phyloP scores from a whole-genome alignment of 2,797 vertebrate species.

The Scolopax bukidnonensis region DNA sequence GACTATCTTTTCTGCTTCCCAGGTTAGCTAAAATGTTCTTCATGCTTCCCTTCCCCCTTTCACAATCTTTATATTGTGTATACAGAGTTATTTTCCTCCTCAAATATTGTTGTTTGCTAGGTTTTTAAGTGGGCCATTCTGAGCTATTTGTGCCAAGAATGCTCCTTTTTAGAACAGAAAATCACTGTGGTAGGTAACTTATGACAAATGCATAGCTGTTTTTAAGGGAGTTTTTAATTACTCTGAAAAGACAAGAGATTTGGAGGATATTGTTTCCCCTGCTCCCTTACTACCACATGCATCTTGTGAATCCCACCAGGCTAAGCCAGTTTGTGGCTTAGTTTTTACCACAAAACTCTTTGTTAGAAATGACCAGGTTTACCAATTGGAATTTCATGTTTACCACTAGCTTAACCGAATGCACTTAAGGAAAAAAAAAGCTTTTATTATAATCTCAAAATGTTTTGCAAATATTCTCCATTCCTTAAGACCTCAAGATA shows the following conservation, averaged over 20 bases:
- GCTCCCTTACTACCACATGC: fast-evolving
- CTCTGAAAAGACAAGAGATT: background rate
- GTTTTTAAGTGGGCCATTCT: background rate
- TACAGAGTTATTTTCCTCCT: background rate
- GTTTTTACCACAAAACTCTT: background rate
- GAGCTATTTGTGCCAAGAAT: background rate
- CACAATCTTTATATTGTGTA: background rate
- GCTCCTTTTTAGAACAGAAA: background rate
- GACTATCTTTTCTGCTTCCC: background rate
- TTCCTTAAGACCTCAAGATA: background rate
- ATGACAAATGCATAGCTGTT: background rate
- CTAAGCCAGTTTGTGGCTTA: background rate
- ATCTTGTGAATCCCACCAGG: background rate
- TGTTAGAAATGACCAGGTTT: background rate
- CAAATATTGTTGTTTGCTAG: background rate
- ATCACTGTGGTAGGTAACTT: background rate
- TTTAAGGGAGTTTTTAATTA: background rate
- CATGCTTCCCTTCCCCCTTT: background rate
- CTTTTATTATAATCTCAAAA: background rate
- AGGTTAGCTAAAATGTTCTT: background rate
- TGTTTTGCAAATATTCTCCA: background rate
- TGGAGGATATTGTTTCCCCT: background rate
- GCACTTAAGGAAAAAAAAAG: background rate
- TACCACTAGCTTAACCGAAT: background rate
- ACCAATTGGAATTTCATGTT: background rate